These are phyloP conservation scores for Telmatochromis sp. DNA, from an alignment of 2,113 vertebrate genomes.

Conservation along the genomic window DNA sequence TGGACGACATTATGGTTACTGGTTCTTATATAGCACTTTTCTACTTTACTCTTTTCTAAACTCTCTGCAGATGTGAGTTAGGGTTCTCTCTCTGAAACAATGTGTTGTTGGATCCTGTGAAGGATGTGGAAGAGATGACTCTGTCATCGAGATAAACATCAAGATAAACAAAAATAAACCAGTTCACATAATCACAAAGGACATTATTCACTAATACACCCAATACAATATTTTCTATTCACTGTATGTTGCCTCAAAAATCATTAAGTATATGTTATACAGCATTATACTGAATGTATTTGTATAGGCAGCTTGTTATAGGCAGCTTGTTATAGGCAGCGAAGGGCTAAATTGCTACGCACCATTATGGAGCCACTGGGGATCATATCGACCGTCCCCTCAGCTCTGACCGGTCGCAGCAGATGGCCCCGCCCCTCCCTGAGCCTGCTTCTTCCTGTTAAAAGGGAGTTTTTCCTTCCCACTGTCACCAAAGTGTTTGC, in stretches of 20 bases:
- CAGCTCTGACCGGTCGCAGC: neutral
- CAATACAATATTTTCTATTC: neutral
- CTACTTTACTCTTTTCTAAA: neutral
- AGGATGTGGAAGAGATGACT: neutral
- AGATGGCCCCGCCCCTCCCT: neutral
- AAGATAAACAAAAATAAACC: neutral
- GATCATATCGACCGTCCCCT: neutral
- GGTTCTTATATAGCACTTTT: neutral
- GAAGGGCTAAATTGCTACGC: rapidly evolving
- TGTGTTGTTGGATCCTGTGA: neutral
- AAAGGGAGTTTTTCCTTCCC: neutral
- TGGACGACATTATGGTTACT: neutral
- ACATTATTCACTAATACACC: neutral
- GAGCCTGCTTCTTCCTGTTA: neutral
- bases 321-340: neutral
- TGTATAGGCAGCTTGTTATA: neutral
- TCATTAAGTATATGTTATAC: neutral
- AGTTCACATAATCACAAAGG: neutral
- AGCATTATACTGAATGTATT: neutral
- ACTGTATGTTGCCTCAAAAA: neutral
- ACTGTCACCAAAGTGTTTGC: neutral
- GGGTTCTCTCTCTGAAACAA: neutral
- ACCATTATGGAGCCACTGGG: neutral
- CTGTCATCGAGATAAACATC: neutral
- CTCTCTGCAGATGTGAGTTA: neutral